Conservation (phyloP, 2,797 vertebrate genomes). For the Dryobates pubescens region DNA sequence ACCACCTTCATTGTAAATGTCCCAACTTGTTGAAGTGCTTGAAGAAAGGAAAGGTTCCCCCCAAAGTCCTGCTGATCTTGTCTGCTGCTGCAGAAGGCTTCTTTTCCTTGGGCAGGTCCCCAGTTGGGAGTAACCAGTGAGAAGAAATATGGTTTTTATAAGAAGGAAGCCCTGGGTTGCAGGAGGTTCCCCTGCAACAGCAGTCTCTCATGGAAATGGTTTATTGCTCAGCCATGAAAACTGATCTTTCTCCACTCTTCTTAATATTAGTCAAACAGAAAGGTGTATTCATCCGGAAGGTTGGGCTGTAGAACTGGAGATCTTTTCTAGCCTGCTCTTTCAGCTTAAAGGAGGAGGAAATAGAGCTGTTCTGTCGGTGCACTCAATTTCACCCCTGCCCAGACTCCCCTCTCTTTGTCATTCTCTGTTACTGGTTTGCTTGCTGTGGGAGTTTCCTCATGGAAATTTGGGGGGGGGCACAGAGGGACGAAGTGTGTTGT, state of each 20-base stretch:
- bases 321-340: neutral
- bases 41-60: fast-evolving
- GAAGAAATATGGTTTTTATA: fast-evolving
- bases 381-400: neutral
- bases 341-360: neutral
- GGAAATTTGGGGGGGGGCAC: neutral
- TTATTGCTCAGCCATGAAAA: neutral
- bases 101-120: neutral
- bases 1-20: no score
- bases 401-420: neutral
- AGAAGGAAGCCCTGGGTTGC: neutral
- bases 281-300: neutral
- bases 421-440: neutral
- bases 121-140: fast-evolving
- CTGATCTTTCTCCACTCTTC: neutral
- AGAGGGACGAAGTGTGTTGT: neutral
- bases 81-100: neutral
- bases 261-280: neutral
- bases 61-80: neutral
- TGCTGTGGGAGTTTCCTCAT: neutral
- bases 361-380: neutral
- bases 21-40: neutral
- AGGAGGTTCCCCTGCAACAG: neutral
- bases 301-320: neutral
- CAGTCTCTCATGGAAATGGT: neutral